Evolutionary conservation across 1,140 invertebrate genomes (phyloP).

Genomic region (Cardiocondyla obscurior): DNA sequence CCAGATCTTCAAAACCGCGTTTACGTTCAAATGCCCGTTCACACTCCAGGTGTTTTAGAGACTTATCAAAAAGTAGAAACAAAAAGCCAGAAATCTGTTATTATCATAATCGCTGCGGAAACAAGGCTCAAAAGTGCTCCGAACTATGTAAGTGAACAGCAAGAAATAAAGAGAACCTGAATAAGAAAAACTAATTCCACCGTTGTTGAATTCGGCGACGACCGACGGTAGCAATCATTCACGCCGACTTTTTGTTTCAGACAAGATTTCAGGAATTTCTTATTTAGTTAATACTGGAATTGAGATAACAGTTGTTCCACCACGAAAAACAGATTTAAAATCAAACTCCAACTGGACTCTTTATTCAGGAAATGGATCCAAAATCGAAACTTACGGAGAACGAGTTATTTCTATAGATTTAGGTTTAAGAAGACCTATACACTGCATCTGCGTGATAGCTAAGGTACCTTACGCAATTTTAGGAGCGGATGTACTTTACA

Average conservation of each 20-base stretch:
- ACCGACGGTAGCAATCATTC: too few relatives aligned
- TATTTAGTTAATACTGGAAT: too few relatives aligned
- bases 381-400: not conserved
- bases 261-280: too few relatives aligned
- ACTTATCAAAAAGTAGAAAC: too few relatives aligned
- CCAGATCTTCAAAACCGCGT: not conserved
- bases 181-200: not conserved
- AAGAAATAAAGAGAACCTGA: not conserved
- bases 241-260: too few relatives aligned
- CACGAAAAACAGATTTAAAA: too few relatives aligned
- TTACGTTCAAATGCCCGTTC: not conserved
- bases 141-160: not conserved
- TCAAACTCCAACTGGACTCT: too few relatives aligned
- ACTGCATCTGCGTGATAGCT: not conserved
- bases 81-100: too few relatives aligned
- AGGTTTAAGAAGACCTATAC: not conserved
- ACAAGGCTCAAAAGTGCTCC: not conserved
- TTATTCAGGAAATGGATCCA: not conserved
- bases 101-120: not conserved
- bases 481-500: not conserved
- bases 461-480: not conserved
- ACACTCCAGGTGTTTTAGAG: too few relatives aligned
- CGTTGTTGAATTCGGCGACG: not conserved
- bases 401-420: not conserved
- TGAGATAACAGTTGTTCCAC: too few relatives aligned